Evolutionary conservation across 2,113 vertebrate species (phyloP).

Genomic region (Aix galericulata): DNA sequence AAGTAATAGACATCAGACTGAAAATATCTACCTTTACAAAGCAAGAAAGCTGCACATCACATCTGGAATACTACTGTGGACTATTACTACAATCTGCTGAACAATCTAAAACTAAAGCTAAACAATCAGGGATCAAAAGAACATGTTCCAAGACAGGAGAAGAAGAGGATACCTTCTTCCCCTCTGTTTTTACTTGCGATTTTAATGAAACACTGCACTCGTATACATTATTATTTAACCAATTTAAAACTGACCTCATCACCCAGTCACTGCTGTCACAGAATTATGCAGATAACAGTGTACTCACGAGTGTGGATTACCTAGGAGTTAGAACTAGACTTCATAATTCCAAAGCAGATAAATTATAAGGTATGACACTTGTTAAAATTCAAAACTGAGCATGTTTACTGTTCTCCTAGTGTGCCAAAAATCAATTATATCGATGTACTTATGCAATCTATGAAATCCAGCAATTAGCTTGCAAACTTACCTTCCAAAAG

Average conservation of each 20-base stretch:
- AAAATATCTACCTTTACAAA: not conserved
- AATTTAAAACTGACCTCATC: conserved; percentile 29
- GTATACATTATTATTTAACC: conserved; percentile 27
- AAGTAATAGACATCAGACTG: not conserved
- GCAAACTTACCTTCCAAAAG: not conserved
- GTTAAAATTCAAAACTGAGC: not conserved
- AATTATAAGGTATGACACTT: not conserved
- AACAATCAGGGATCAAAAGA: not conserved
- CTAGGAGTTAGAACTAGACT: conserved; percentile 27
- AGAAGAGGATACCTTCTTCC: not conserved
- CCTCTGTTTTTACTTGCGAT: not conserved
- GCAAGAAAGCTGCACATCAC: not conserved
- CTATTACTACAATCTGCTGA: not conserved
- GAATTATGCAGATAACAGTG: not conserved
- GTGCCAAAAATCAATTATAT: not conserved
- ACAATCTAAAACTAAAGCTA: too few species aligned
- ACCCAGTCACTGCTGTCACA: not conserved
- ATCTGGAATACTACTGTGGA: not conserved
- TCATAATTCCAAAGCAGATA: conserved; percentile 4
- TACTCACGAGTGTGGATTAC: conserved; percentile 51
- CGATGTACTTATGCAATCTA: not conserved
- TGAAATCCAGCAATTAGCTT: not conserved
- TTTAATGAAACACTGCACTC: not conserved
- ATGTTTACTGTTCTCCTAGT: not conserved
- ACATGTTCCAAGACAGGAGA: not conserved